Evolutionary conservation across 2,888 invertebrate species (phyloP).

Genomic region (Metalampra italica): DNA sequence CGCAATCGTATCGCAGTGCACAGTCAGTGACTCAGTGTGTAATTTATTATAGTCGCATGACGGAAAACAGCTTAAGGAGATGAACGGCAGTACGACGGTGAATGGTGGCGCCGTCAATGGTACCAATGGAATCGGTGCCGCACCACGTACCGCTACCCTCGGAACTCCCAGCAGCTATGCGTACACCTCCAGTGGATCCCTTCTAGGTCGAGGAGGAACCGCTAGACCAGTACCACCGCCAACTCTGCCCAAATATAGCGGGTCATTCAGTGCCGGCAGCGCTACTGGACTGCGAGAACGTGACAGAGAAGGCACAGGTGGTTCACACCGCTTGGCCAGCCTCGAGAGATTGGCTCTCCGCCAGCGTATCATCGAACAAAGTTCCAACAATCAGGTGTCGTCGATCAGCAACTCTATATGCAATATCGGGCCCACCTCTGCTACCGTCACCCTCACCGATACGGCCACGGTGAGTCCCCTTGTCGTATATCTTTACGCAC

Average conservation of each 20-base stretch:
- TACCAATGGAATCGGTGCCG: slow-evolving; percentile 66
- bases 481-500: slow-evolving; percentile 61
- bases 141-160: slow-evolving; percentile 70
- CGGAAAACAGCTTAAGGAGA: slow-evolving; percentile 57
- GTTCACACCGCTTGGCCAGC: slow-evolving; percentile 88
- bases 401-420: slow-evolving; percentile 43
- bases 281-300: slow-evolving; percentile 81
- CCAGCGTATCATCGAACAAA: slow-evolving; percentile 88
- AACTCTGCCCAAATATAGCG: slow-evolving; percentile 87
- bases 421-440: slow-evolving; percentile 64
- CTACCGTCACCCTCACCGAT: slow-evolving; percentile 74
- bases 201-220: slow-evolving; percentile 80
- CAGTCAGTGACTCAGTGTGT: slow-evolving; percentile 67
- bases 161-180: slow-evolving; percentile 80
- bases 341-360: slow-evolving; percentile 89
- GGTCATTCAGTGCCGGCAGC: slow-evolving; percentile 86
- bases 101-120: slow-evolving; percentile 72
- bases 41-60: slow-evolving; percentile 68
- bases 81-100: slow-evolving; percentile 78
- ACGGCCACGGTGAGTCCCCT: slow-evolving; percentile 78
- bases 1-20: slow-evolving; percentile 61
- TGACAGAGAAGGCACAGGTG: slow-evolving; percentile 83
- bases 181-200: slow-evolving; percentile 80
- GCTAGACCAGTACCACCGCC: slow-evolving; percentile 87
- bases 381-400: slow-evolving; percentile 71